These are phyloP conservation scores for Amblyornis subalaris DNA, from an alignment of 2,113 vertebrate species.

Conservation along the genomic window DNA sequence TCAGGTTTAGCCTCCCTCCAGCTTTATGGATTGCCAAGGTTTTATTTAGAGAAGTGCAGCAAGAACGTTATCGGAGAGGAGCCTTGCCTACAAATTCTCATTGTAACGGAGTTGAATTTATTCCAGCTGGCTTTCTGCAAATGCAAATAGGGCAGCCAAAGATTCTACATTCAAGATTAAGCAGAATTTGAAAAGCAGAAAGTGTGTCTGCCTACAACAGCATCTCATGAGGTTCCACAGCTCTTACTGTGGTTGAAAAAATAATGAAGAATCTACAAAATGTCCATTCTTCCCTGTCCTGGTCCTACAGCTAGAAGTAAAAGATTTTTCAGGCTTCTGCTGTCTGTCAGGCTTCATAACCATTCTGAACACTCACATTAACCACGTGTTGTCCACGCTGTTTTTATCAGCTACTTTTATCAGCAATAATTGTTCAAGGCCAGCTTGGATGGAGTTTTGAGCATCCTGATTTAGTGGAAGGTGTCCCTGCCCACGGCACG, in stretches of 20 bases:
- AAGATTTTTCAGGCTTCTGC: not conserved
- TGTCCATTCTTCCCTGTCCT: not conserved
- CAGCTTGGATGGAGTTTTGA: not conserved
- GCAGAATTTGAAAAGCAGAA: slow-evolving; percentile 4
- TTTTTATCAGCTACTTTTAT: not conserved
- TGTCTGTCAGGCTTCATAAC: not conserved
- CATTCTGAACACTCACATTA: not conserved
- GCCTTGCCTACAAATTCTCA: not conserved
- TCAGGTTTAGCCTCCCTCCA: not conserved
- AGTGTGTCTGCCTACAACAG: not conserved
- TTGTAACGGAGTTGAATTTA: not conserved
- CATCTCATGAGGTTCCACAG: slow-evolving; percentile 1
- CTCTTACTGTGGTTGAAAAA: not conserved
- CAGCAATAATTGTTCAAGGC: not conserved
- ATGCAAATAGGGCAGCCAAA: not conserved
- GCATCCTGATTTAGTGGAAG: not conserved
- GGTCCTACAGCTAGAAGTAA: not conserved
- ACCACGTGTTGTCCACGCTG: rapidly evolving
- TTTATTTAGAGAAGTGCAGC: not conserved
- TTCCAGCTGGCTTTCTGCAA: slow-evolving; percentile 30
- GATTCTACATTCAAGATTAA: slow-evolving; percentile 13
- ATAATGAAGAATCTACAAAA: not conserved
- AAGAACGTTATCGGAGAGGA: not conserved
- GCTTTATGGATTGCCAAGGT: not conserved
- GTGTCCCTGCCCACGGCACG: not conserved